These are phyloP conservation scores for Nyctalus aviator DNA, from an alignment of 2,797 vertebrate species.

Conservation along the genomic window DNA sequence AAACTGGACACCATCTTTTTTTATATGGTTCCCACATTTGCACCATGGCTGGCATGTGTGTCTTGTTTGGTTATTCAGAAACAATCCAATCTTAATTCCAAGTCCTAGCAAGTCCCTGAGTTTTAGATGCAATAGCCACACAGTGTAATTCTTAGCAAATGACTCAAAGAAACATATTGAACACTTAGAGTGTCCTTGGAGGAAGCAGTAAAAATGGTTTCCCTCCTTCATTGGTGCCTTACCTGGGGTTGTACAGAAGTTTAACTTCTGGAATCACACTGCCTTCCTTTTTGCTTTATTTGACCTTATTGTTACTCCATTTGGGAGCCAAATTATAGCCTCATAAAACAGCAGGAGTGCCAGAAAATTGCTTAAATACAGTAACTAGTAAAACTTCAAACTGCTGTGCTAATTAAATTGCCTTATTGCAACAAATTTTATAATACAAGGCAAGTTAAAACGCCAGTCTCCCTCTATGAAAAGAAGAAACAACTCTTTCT, in stretches of 20 bases:
- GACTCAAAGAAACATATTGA: neutral
- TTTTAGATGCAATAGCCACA: neutral
- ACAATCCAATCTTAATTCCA: constrained; percentile 11
- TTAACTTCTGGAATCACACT: constrained; percentile 71
- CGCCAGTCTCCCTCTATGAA: constrained; percentile 56
- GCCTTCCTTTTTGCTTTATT: constrained; percentile 76
- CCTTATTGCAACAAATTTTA: constrained; percentile 81
- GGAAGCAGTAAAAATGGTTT: neutral
- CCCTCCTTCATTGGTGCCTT: neutral
- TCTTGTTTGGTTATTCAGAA: neutral
- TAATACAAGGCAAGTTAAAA: constrained; percentile 79
- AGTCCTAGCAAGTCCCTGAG: neutral
- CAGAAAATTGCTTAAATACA: constrained; percentile 84
- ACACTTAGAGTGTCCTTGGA: constrained; percentile 10
- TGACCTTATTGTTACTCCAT: constrained; percentile 81
- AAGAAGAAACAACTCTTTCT: constrained; percentile 14
- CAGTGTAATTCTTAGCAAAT: constrained; percentile 29
- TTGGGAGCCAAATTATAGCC: constrained; percentile 82
- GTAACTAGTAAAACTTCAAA: constrained; percentile 83
- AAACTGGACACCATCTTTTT: neutral
- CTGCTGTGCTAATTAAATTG: constrained; percentile 82
- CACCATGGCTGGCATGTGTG: neutral
- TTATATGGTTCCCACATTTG: neutral
- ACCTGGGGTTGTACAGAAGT: neutral
- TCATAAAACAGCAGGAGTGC: constrained; percentile 81